Evolutionary conservation across 2,113 vertebrate species (phyloP).

Genomic region (Dinomys branickii): DNA sequence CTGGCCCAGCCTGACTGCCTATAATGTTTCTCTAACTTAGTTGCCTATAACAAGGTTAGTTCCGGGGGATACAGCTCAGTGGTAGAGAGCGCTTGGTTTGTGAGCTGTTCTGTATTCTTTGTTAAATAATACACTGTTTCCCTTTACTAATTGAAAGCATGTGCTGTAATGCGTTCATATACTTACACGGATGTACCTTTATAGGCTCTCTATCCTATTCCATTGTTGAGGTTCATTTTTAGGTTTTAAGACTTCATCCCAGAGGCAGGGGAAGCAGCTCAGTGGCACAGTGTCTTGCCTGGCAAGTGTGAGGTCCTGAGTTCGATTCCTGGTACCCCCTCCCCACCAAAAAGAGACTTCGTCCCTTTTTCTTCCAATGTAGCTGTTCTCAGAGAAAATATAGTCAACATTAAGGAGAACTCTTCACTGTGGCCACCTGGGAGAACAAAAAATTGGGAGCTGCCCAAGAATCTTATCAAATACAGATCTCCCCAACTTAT

Average conservation of each 20-base stretch:
- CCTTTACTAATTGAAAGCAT: too few species aligned
- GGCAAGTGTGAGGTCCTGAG: too few species aligned
- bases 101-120: not conserved
- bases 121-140: not conserved
- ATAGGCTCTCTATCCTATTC: not conserved
- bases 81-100: not conserved
- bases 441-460: not conserved
- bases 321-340: too few species aligned
- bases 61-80: not conserved
- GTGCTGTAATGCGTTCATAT: not conserved
- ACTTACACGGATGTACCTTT: not conserved
- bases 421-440: not conserved
- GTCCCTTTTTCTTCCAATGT: not conserved
- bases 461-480: not conserved
- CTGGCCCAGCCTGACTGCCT: too few species aligned
- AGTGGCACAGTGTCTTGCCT: too few species aligned
- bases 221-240: not conserved
- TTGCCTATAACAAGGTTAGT: not conserved
- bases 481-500: not conserved
- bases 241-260: not conserved
- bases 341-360: not conserved
- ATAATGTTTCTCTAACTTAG: too few species aligned
- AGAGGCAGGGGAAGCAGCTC: too few species aligned
- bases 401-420: not conserved
- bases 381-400: not conserved